Evolutionary conservation across 2,888 invertebrate species (phyloP), one percentile per base, ranked within the genome.

Genomic region (Limenitis camilla): DNA sequence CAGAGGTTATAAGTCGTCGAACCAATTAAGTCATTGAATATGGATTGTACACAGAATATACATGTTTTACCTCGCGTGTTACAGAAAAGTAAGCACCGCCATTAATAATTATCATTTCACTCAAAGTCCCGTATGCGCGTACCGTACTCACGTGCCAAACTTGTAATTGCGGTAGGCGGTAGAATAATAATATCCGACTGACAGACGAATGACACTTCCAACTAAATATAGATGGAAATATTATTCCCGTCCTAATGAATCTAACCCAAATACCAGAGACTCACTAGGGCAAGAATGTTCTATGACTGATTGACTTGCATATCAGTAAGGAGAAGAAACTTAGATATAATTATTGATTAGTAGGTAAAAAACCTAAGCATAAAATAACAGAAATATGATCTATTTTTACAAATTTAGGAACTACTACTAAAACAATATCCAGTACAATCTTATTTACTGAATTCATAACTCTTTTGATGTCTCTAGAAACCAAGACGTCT

Each of bases 161-260:
- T 52, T 40, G 30, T 52, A 47, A 55, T 55, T 47, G 43, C 36
- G 36, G 40, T 52, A 45, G 40, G 52, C 44, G 41, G 55, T 29
- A 42, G 40, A 52, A 42, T 42, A 52, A 45, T 49, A 53, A 53
- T 56, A 56, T 32, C 49, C 43, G 41, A 56, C 43, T 42, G 48
- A 53, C 53, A 51, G 50, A 51, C 50, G 43, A 51, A 53, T 53
- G 53, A 56, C 56, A 53, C 49, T 46, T 49, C 35, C 42, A 46
- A 49, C 49, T 56, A 50, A 46, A 55, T 53, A 47, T 53, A 53
- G 45, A 56, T 47, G 31, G 28, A 35, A 47, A 43, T 49, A 41
- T 46, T 49, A 53, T 49, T 46, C 47, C 46, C 40, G 41, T 35
- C 41, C 19, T 29, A 39, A 56, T 53, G 19, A 6, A 40, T 35